Percentiles rank a stretch among this genome's conserved stretches.
phyloP scores from a whole-genome alignment of 2,888 invertebrate species.

The Eristalis pertinax region DNA sequence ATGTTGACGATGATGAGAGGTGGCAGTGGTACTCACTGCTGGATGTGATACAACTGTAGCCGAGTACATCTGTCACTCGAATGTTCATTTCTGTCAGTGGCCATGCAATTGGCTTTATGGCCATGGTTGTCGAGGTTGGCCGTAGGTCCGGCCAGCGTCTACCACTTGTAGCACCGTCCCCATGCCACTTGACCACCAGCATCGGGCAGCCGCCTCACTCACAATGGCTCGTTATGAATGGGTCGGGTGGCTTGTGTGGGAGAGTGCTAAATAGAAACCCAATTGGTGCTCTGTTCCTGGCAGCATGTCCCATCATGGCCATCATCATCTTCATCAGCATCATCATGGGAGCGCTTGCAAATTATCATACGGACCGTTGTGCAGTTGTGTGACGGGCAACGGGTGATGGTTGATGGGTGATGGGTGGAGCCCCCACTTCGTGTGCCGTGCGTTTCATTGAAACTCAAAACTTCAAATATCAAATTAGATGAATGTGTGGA shows the following conservation, averaged over 20 bases:
- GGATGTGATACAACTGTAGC: conserved; percentile 68
- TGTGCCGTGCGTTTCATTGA: conserved; percentile 26
- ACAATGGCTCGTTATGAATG: conserved; percentile 44
- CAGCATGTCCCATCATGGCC: conserved; percentile 64
- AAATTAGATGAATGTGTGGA: conserved; percentile 58
- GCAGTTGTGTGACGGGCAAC: not conserved
- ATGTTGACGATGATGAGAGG: conserved; percentile 52
- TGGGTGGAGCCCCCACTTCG: conserved; percentile 4
- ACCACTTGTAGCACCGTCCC: conserved; percentile 10
- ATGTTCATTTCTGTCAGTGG: conserved; percentile 72
- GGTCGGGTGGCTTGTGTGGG: not conserved
- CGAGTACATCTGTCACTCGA: conserved; percentile 70
- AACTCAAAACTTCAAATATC: conserved; percentile 67
- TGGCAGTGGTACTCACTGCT: conserved; percentile 57
- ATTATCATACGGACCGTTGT: conserved; percentile 48
- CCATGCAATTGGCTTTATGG: conserved; percentile 70
- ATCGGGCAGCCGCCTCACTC: conserved; percentile 3
- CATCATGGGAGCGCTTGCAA: conserved; percentile 60
- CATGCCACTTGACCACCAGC: conserved; percentile 14
- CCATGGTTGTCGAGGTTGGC: conserved; percentile 49
- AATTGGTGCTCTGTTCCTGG: conserved; percentile 64
- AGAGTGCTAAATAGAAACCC: conserved; percentile 63
- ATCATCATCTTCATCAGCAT: conserved; percentile 59
- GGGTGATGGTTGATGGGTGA: not conserved
- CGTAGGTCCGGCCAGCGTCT: conserved; percentile 24